Conservation (phyloP, 1,140 invertebrate species). For the Aricia agestis region DNA sequence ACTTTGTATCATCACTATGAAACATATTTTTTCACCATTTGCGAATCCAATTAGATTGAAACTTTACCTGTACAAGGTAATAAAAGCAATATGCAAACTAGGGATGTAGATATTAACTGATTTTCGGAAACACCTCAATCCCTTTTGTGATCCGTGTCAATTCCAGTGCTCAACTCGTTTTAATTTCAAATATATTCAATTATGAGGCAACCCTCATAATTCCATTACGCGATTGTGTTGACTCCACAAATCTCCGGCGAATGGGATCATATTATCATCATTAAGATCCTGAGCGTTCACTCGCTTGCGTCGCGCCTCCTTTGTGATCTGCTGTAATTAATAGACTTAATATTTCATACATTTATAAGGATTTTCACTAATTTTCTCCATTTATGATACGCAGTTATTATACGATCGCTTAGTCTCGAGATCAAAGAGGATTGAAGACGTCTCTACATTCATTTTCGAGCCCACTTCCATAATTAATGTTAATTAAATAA, state of each 20-base stretch:
- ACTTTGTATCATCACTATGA: too few species aligned
- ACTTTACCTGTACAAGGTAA: background rate
- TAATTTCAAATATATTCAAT: constrained; percentile 12
- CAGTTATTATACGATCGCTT: constrained; percentile 29
- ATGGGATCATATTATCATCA: constrained; percentile 48
- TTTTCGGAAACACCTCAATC: background rate
- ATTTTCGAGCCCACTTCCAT: constrained; percentile 15
- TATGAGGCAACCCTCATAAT: constrained; percentile 2
- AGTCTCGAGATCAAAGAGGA: constrained; percentile 21
- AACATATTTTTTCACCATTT: too few species aligned
- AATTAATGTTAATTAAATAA: constrained; percentile 20
- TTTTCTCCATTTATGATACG: constrained; percentile 29
- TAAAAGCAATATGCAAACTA: background rate
- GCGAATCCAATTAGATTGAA: too few species aligned
- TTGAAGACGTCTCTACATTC: constrained; percentile 18
- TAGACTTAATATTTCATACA: constrained; percentile 55
- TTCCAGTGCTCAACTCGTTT: background rate
- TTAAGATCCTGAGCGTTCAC: constrained; percentile 44
- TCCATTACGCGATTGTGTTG: constrained; percentile 33
- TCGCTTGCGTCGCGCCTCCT: constrained; percentile 46
- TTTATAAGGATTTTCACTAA: constrained; percentile 32
- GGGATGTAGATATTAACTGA: background rate
- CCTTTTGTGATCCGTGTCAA: background rate
- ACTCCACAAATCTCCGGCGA: constrained; percentile 41
- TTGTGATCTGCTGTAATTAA: constrained; percentile 56